These are phyloP conservation scores for Urocynchramus pylzowi DNA, from an alignment of 2,113 vertebrate species.

Conservation along the genomic window DNA sequence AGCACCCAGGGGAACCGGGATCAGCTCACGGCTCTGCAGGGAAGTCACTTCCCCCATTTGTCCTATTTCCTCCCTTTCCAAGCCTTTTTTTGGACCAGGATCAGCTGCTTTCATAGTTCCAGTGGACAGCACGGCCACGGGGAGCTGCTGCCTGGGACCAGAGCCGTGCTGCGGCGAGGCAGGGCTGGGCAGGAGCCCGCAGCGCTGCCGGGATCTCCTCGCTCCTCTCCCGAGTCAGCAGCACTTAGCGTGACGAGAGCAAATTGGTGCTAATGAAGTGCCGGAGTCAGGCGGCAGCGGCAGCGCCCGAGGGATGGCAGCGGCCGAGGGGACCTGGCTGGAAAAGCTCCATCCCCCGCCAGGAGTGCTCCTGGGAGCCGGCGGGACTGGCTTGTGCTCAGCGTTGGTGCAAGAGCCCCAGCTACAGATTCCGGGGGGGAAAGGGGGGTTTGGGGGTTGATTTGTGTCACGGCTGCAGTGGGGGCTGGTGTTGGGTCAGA, in stretches of 20 bases:
- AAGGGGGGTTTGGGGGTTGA: not conserved
- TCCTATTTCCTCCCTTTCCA: not conserved
- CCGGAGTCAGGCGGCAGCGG: not conserved
- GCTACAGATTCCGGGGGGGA: rapidly evolving
- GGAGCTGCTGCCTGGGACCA: not conserved
- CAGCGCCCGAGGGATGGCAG: not conserved
- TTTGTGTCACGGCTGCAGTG: rapidly evolving
- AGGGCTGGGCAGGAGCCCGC: not conserved
- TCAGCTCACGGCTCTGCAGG: not conserved
- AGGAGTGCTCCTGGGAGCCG: not conserved
- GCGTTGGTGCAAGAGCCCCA: not conserved
- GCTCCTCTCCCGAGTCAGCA: not conserved
- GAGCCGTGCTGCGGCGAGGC: not conserved
- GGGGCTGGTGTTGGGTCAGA: not conserved
- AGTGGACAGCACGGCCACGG: rapidly evolving
- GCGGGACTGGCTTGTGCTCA: rapidly evolving
- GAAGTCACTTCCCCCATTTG: rapidly evolving
- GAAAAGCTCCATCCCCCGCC: not conserved
- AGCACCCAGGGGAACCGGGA: rapidly evolving
- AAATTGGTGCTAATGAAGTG: constrained; percentile 71
- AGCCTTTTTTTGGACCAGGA: not conserved
- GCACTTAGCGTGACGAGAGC: constrained; percentile 35
- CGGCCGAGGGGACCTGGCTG: not conserved
- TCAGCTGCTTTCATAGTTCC: not conserved
- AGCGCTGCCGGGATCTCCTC: not conserved